These are phyloP conservation scores for Labrus mixtus DNA, from an alignment of 2,113 vertebrate species.

Conservation along the genomic window DNA sequence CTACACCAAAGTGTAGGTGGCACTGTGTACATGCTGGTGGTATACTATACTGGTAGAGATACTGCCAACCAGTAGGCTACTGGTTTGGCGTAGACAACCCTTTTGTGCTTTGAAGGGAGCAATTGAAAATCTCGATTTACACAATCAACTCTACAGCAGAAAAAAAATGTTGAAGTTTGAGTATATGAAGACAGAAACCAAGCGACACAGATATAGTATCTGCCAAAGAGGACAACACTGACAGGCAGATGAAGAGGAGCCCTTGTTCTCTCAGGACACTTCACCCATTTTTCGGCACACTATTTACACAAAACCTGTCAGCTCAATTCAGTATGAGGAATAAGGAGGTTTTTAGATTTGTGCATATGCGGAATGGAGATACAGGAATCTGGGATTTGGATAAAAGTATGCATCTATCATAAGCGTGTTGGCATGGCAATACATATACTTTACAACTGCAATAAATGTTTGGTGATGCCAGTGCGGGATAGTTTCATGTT, in stretches of 20 bases:
- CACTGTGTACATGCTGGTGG: background rate
- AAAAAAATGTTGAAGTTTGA: background rate
- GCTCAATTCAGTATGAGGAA: background rate
- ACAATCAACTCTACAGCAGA: background rate
- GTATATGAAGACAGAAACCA: background rate
- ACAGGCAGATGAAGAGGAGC: conserved; percentile 53
- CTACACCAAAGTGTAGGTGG: background rate
- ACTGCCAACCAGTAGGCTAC: background rate
- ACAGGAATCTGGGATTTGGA: background rate
- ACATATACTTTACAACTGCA: conserved; percentile 25
- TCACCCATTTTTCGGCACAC: conserved; percentile 62
- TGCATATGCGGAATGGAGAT: too few relatives aligned
- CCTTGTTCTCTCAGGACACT: conserved; percentile 67
- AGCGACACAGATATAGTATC: conserved; percentile 44
- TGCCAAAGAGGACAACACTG: conserved; percentile 17
- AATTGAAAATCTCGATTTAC: background rate
- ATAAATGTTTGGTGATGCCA: background rate
- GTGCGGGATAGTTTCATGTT: background rate
- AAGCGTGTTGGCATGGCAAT: conserved; percentile 31
- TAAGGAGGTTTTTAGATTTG: background rate
- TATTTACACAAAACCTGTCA: conserved; percentile 62
- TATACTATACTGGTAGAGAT: background rate
- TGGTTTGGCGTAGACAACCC: background rate
- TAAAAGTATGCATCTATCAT: conserved; percentile 16
- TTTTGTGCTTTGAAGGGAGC: background rate